Base-by-base conservation (phyloP, 2,888 invertebrate species). In the Glaucopsyche alexis region DNA sequence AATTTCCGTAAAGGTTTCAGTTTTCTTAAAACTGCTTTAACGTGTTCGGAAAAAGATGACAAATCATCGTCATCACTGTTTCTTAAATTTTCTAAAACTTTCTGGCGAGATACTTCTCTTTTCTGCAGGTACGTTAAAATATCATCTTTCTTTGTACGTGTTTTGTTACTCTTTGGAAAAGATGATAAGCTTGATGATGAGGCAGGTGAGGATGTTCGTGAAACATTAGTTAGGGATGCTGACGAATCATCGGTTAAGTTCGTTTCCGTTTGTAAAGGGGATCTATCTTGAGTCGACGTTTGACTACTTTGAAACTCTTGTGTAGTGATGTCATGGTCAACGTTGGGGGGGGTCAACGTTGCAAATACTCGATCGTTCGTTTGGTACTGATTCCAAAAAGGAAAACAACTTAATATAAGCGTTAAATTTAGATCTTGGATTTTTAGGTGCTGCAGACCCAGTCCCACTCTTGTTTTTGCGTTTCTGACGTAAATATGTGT, bases 341-440 rank as follows among this genome's bases (percentile, higher is more conserved):
- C 29, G 29, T 29, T 29, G 29, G n/a, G 29, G 29, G 29, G 29
- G 29, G 29, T 29, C 29, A 29, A 29, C 29, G 29, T 29, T 29
- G 29, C 29, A 29, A 29, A 29, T 29, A 29, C 29, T 29, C 29
- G 29, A 29, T 29, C 29, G 29, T 29, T 29, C 29, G 29, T 29
- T 29, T 29, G 29, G 29, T 29, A 29, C 29, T 2, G 29, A 29
- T 29, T 64, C 29, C 29, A 19, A 19, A 64, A 64, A 64, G 64
- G 29, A 16, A 60, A 60, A 60, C 60, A 60, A 19, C 60, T 60
- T 60, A 60, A 60, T 19, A 60, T 60, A 60, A 60, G 60, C 29
- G 60, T 60, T 60, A 60, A 60, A 60, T 60, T 60, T 60, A 60
- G 60, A 60, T 60, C 60, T 16, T 60, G 60, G 60, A 60, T 60